phyloP scores from a whole-genome alignment of 2,888 invertebrate species.

The Amphipyra berbera region DNA sequence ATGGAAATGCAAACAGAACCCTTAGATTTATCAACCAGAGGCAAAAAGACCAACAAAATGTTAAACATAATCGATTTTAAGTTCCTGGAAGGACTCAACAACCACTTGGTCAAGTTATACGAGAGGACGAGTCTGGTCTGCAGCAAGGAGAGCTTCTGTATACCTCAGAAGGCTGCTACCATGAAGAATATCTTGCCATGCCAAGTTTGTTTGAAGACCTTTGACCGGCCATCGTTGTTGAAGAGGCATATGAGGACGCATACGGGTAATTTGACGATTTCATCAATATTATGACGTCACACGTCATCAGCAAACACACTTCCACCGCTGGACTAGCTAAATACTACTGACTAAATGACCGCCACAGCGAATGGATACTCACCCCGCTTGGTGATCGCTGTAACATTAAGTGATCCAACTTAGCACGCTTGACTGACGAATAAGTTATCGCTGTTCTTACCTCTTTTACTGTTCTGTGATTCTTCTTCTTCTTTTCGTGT shows the following conservation, averaged over 20 bases:
- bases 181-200: constrained; percentile 87
- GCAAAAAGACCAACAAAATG: constrained; percentile 63
- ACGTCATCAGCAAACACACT: too few species aligned
- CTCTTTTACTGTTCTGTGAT: too few species aligned
- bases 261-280: constrained; percentile 85
- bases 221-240: constrained; percentile 92
- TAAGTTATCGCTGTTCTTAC: too few species aligned
- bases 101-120: constrained; percentile 80
- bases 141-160: constrained; percentile 57
- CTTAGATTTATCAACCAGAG: constrained; percentile 79
- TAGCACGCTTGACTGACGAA: too few species aligned
- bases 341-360: too few species aligned
- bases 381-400: too few species aligned
- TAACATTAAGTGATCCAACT: too few species aligned
- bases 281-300: not conserved
- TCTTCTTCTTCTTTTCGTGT: too few species aligned
- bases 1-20: constrained; percentile 84
- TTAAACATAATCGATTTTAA: constrained; percentile 80
- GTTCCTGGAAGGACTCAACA: constrained; percentile 81
- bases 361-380: too few species aligned
- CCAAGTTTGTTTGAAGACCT: constrained; percentile 91
- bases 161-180: constrained; percentile 56
- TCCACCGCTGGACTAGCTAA: too few species aligned
- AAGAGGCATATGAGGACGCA: constrained; percentile 92
- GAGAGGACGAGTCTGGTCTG: constrained; percentile 76